Evolutionary conservation across 64 coral and sea anemone species (phyloP).

Genomic region (Actinia tenebrosa): DNA sequence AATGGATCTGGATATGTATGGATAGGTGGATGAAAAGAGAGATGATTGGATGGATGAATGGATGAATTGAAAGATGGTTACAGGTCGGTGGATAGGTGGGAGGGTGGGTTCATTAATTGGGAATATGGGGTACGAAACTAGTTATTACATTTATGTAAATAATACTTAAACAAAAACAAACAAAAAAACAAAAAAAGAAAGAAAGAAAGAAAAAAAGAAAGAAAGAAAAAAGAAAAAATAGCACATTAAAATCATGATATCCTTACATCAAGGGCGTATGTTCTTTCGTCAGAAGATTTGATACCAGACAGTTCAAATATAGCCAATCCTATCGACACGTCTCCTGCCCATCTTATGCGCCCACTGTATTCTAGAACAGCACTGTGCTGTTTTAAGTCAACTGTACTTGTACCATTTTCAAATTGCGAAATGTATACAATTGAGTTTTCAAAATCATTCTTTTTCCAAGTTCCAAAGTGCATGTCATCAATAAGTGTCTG

Average conservation of each 20-base stretch:
- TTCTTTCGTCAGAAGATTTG: not conserved
- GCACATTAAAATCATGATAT: not conserved
- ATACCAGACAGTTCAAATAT: not conserved
- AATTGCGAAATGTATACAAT: not conserved
- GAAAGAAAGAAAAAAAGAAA: too few relatives aligned
- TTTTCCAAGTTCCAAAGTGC: not conserved
- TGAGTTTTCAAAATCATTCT: not conserved
- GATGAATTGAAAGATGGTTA: too few relatives aligned
- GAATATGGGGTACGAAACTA: too few relatives aligned
- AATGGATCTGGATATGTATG: too few relatives aligned
- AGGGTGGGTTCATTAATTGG: too few relatives aligned
- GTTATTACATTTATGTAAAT: too few relatives aligned
- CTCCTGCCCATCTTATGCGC: not conserved
- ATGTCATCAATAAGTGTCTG: not conserved
- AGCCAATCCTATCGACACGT: not conserved
- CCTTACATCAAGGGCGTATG: not conserved
- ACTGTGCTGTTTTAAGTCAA: not conserved
- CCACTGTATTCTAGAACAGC: not conserved
- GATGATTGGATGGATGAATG: too few relatives aligned
- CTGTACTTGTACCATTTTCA: not conserved
- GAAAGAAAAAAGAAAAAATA: not conserved
- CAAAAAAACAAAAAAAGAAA: too few relatives aligned
- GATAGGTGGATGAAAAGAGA: too few relatives aligned
- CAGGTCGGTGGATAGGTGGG: too few relatives aligned
- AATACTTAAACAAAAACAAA: too few relatives aligned